A percentile compares a stretch with the other conserved stretches of the same genome.
phyloP scores from a whole-genome alignment of 2,113 vertebrate species.

The Romanogobio albipinnatus region DNA sequence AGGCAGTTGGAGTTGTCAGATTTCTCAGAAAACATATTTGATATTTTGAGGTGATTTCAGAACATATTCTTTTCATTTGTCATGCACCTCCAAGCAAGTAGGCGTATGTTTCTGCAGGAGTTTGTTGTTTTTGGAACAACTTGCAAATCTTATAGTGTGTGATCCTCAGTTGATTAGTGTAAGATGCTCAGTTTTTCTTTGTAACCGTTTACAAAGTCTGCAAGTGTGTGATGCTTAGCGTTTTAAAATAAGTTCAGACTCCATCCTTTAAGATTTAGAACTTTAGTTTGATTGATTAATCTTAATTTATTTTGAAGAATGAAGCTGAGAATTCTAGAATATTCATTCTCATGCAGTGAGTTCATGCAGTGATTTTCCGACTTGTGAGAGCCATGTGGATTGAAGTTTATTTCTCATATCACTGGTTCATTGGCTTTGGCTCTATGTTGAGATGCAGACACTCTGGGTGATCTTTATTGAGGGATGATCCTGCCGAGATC shows the following conservation, averaged over 20 bases:
- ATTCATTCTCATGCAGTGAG: neutral
- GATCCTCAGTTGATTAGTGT: neutral
- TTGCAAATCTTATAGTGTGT: neutral
- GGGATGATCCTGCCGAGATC: constrained; percentile 45
- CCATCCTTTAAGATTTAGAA: neutral
- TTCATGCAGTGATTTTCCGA: neutral
- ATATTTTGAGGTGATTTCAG: neutral
- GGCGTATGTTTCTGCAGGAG: too few species aligned
- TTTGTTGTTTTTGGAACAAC: neutral
- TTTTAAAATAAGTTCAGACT: neutral
- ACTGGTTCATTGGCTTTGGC: constrained; percentile 2
- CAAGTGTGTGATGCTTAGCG: neutral
- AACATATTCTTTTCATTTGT: neutral
- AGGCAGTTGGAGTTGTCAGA: neutral
- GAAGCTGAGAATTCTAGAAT: constrained; percentile 3
- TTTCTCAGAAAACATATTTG: neutral
- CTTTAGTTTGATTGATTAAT: neutral
- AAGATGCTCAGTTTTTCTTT: neutral
- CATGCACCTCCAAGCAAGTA: neutral
- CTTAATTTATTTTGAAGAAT: constrained; percentile 15
- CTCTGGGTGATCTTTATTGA: constrained; percentile 45
- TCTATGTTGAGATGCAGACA: constrained; percentile 15
- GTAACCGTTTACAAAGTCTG: neutral
- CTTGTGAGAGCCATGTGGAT: neutral
- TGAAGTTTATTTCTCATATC: constrained; percentile 3